phyloP scores from a whole-genome alignment of 2,797 vertebrate species.

The Antrozous pallidus region DNA sequence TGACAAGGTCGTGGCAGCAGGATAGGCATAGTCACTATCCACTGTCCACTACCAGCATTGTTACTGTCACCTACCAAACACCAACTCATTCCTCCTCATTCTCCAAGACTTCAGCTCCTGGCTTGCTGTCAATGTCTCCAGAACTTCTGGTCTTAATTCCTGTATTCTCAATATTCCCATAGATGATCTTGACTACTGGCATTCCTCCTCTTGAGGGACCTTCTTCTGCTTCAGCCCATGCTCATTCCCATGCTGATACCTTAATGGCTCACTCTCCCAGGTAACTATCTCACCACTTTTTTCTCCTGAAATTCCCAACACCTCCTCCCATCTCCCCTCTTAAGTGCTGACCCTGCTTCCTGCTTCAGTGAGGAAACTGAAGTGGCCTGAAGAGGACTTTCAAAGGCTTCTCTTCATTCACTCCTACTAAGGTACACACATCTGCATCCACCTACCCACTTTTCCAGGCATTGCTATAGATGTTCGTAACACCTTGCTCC shows the following conservation, averaged over 20 bases:
- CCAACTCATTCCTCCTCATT: background rate
- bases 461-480: background rate
- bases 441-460: background rate
- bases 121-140: no score
- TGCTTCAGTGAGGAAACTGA: background rate
- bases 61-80: background rate
- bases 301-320: background rate
- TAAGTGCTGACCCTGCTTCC: background rate
- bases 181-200: background rate
- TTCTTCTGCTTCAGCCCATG: background rate
- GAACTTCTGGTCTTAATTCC: background rate
- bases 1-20: background rate
- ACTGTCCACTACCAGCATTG: background rate
- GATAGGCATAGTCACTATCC: background rate
- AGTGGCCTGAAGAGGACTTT: background rate
- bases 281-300: background rate
- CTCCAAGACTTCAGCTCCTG: background rate
- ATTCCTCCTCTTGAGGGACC: background rate
- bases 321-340: background rate
- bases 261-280: background rate
- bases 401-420: background rate
- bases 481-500: background rate
- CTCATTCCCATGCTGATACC: background rate
- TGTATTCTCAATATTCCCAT: background rate
- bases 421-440: accelerated